These are phyloP conservation scores for Epinephelus moara DNA, from an alignment of 2,113 vertebrate species.

Conservation along the genomic window DNA sequence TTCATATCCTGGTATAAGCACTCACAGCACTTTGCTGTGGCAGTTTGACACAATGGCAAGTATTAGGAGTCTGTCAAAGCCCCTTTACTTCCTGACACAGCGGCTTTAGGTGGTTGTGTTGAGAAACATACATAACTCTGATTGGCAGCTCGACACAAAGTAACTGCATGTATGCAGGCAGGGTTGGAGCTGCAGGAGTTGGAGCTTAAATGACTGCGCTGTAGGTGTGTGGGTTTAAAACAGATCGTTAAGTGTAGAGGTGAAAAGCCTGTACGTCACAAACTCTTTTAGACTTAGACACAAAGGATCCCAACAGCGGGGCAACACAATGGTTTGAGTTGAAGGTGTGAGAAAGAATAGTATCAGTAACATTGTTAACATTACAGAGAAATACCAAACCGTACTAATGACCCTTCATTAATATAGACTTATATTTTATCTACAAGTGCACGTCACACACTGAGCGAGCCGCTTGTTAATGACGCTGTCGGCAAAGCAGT, in stretches of 20 bases:
- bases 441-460: too few relatives aligned
- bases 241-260: background rate
- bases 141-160: conserved; percentile 18
- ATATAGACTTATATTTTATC: too few relatives aligned
- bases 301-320: too few relatives aligned
- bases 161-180: background rate
- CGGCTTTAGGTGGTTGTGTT: conserved; percentile 5
- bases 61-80: conserved; percentile 22
- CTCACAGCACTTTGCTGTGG: conserved; percentile 7
- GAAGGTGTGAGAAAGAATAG: too few relatives aligned
- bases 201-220: background rate
- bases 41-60: conserved; percentile 16
- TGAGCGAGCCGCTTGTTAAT: too few relatives aligned
- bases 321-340: too few relatives aligned
- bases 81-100: background rate
- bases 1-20: background rate
- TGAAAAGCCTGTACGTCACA: background rate
- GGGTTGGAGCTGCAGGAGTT: background rate
- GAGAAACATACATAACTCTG: conserved; percentile 5
- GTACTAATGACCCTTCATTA: too few relatives aligned
- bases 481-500: too few relatives aligned
- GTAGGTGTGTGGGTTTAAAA: background rate
- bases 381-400: too few relatives aligned
- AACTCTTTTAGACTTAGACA: background rate
- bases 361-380: too few relatives aligned